Conservation (phyloP, 2,888 invertebrate genomes). For the Cloeon dipterum region DNA sequence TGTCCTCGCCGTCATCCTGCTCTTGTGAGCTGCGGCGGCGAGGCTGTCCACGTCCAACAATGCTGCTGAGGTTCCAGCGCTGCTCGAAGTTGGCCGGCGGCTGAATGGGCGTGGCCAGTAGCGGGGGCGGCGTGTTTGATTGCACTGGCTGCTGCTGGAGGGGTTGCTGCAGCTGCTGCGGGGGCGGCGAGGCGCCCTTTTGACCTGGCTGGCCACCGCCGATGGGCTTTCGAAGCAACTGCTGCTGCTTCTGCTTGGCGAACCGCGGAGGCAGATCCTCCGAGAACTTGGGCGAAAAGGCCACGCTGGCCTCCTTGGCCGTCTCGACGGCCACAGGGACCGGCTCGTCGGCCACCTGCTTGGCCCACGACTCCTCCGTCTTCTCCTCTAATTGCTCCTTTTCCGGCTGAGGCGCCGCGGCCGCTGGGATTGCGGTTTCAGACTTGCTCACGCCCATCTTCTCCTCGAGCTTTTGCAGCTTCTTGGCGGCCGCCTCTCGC, state of each 20-base stretch:
- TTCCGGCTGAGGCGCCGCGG: too few relatives aligned
- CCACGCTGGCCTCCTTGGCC: too few relatives aligned
- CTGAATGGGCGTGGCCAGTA: background rate
- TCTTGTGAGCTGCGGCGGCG: constrained; percentile 4
- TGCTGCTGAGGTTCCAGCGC: too few relatives aligned
- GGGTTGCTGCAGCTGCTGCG: background rate
- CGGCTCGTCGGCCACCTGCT: constrained; percentile 1
- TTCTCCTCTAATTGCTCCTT: constrained; percentile 1
- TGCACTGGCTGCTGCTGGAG: too few relatives aligned
- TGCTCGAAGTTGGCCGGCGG: constrained; percentile 13
- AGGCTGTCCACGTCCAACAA: constrained; percentile 5
- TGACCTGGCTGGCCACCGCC: too few relatives aligned
- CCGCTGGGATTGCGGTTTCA: too few relatives aligned
- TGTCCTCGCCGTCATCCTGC: too few relatives aligned
- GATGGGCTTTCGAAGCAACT: background rate
- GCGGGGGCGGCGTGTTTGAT: background rate
- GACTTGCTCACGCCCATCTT: constrained; percentile 34
- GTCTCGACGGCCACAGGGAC: too few relatives aligned
- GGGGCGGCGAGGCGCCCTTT: too few relatives aligned
- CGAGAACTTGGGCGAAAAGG: background rate
- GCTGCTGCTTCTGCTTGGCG: constrained; percentile 1
- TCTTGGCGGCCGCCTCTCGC: constrained; percentile 36
- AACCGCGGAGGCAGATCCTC: background rate
- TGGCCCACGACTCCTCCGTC: background rate
- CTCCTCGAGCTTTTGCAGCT: constrained; percentile 42